Conservation (phyloP, 1,140 invertebrate species). For the Lucilia sericata region DNA sequence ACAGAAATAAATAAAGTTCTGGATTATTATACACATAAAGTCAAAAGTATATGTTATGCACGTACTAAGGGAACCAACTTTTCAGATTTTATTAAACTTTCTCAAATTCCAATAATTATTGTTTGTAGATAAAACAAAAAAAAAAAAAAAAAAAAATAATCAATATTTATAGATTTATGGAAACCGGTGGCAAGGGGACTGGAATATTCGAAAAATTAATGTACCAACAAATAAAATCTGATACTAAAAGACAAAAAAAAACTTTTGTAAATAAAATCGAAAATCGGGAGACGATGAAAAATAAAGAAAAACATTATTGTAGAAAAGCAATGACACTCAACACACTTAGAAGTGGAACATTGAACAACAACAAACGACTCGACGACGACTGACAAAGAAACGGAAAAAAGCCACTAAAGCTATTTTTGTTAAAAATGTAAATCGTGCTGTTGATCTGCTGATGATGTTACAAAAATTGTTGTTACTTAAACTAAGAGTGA, state of each 20-base stretch:
- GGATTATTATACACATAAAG: too few species aligned
- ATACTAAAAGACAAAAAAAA: neutral
- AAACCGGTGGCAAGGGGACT: neutral
- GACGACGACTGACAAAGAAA: neutral
- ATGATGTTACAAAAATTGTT: neutral
- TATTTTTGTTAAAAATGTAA: neutral
- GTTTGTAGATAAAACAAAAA: too few species aligned
- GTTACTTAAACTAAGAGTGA: too few species aligned
- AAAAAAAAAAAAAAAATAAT: too few species aligned
- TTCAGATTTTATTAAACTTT: too few species aligned
- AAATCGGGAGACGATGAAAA: neutral
- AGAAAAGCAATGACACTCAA: neutral
- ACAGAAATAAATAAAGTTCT: neutral
- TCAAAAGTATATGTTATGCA: too few species aligned
- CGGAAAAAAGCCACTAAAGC: neutral
- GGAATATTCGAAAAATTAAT: neutral
- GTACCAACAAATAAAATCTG: neutral
- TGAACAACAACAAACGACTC: too few species aligned
- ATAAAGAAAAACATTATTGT: neutral
- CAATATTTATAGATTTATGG: neutral
- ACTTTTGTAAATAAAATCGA: neutral
- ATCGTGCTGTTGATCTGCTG: too few species aligned
- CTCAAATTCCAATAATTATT: too few species aligned
- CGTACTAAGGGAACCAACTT: too few species aligned
- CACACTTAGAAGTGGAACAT: too few species aligned